These are phyloP conservation scores for Ectemnius cavifrons DNA, from an alignment of 2,888 invertebrate species.

Conservation along the genomic window DNA sequence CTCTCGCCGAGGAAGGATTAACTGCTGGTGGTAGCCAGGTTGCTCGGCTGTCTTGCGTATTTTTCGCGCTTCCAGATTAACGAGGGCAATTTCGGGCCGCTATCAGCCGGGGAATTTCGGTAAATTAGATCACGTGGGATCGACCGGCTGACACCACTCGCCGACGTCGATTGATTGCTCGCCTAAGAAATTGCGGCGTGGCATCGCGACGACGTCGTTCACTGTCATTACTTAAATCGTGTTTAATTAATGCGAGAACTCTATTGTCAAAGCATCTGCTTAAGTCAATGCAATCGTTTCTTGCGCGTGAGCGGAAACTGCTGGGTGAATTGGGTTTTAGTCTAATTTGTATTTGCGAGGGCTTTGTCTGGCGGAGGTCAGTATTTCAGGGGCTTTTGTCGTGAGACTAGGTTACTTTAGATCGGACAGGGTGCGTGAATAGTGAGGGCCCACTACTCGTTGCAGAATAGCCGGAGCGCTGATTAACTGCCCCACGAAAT, in stretches of 20 bases:
- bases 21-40: too few relatives aligned
- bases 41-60: too few relatives aligned
- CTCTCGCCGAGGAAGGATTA: too few relatives aligned
- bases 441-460: slow-evolving; percentile 17
- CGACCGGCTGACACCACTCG: too few relatives aligned
- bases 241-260: slow-evolving; percentile 47
- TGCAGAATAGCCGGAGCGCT: slow-evolving; percentile 22
- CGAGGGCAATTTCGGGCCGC: neutral
- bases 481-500: slow-evolving; percentile 38
- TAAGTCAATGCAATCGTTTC: too few relatives aligned
- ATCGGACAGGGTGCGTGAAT: slow-evolving; percentile 12
- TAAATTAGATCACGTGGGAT: neutral
- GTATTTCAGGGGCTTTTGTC: slow-evolving; percentile 10
- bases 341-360: neutral
- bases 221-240: slow-evolving; percentile 55
- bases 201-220: slow-evolving; percentile 18
- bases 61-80: too few relatives aligned
- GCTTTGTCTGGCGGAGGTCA: slow-evolving; percentile 6
- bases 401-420: slow-evolving; percentile 11
- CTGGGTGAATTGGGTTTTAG: too few relatives aligned
- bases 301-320: too few relatives aligned
- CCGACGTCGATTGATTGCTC: neutral
- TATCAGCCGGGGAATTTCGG: neutral
- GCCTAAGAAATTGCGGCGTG: slow-evolving; percentile 10
- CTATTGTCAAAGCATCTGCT: too few relatives aligned